Percentiles rank a stretch among this genome's conserved stretches.
Evolutionary conservation across 2,888 invertebrate genomes (phyloP).

Genomic region (Macrophya alboannulata): DNA sequence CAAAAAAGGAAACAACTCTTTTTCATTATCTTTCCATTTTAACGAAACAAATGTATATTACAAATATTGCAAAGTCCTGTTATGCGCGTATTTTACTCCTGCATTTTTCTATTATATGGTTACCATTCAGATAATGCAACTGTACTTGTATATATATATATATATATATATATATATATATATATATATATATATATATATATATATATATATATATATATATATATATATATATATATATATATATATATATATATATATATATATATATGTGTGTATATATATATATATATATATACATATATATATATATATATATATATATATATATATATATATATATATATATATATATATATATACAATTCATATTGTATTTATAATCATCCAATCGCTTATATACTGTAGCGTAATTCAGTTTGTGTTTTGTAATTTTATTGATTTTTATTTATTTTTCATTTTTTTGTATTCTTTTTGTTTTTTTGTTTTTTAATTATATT

Average conservation of each 20-base stretch:
- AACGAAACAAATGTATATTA: constrained; percentile 40
- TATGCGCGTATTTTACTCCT: constrained; percentile 2
- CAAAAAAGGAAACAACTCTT: neutral
- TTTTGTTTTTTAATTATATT: neutral
- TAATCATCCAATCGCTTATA: neutral
- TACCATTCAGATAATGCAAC: constrained; percentile 2
- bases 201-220: constrained; percentile 20
- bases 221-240: constrained; percentile 27
- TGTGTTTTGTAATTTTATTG: neutral
- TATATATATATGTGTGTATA: constrained; percentile 12
- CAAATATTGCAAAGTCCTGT: constrained; percentile 54
- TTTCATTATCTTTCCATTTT: neutral
- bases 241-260: constrained; percentile 31
- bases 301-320: constrained; percentile 27
- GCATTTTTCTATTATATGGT: neutral
- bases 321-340: constrained; percentile 27
- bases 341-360: constrained; percentile 25
- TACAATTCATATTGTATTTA: constrained; percentile 32
- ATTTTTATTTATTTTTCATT: neutral
- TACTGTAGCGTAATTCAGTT: constrained; percentile 5
- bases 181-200: constrained; percentile 28
- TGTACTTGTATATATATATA: constrained; percentile 28
- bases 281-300: constrained; percentile 21
- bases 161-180: constrained; percentile 17
- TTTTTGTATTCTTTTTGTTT: neutral